phyloP scores from a whole-genome alignment of 2,797 vertebrate species.

The Danio tinwini region DNA sequence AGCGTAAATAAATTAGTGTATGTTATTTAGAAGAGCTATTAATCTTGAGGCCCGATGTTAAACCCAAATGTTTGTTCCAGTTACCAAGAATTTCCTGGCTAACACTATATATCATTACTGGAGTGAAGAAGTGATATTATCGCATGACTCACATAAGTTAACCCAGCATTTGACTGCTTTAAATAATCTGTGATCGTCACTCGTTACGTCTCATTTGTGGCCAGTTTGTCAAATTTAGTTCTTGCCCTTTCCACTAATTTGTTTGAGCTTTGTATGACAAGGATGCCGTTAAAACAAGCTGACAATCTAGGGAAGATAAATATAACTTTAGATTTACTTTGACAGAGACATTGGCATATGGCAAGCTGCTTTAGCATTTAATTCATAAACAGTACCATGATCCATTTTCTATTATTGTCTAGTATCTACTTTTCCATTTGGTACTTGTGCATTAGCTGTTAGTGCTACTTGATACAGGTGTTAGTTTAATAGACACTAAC shows the following conservation, averaged over 20 bases:
- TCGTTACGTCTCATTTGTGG: constrained; percentile 16
- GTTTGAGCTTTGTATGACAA: background rate
- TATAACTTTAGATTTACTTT: background rate
- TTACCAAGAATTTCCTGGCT: constrained; percentile 45
- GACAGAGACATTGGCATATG: no score
- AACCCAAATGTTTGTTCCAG: constrained; percentile 42
- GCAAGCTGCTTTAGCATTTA: no score
- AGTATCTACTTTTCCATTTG: no score
- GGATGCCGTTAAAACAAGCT: background rate
- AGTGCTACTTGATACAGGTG: no score
- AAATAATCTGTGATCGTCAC: constrained; percentile 17
- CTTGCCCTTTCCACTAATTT: constrained; percentile 16
- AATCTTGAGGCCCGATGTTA: background rate
- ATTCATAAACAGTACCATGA: no score
- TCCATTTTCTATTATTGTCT: no score
- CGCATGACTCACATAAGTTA: constrained; percentile 9
- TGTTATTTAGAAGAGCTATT: constrained; percentile 41
- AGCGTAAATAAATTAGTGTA: constrained; percentile 23
- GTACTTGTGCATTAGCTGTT: no score
- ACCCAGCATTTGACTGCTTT: constrained; percentile 10
- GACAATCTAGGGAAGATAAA: background rate
- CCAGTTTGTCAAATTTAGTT: background rate
- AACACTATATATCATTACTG: constrained; percentile 34
- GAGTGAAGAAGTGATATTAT: constrained; percentile 16
- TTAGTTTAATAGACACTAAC: no score